phyloP scores from a whole-genome alignment of 1,140 invertebrate genomes.

The Telenomus remus region DNA sequence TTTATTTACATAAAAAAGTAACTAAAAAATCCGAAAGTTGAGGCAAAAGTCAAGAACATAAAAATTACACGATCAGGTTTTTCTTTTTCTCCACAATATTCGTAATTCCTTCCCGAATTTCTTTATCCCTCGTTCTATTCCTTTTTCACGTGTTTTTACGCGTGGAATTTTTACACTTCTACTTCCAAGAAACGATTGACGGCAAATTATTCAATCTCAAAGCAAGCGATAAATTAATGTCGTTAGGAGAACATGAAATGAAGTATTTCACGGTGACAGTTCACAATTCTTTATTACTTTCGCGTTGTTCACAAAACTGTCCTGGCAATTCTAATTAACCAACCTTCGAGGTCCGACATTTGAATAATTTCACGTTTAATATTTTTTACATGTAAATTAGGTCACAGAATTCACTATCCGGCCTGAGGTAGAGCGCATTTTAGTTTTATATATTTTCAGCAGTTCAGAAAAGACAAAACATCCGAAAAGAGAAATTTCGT shows the following conservation, averaged over 20 bases:
- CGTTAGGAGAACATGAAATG: slow-evolving; percentile 55
- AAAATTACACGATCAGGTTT: too few species aligned
- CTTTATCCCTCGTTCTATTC: too few species aligned
- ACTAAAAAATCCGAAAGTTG: too few species aligned
- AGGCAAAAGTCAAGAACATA: too few species aligned
- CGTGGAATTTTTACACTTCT: slow-evolving; percentile 55
- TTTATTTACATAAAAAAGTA: too few species aligned
- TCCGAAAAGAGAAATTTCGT: too few species aligned
- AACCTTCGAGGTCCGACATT: slow-evolving; percentile 42
- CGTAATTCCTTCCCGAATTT: too few species aligned
- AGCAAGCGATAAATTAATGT: slow-evolving; percentile 56
- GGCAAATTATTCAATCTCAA: slow-evolving; percentile 57
- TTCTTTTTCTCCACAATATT: too few species aligned
- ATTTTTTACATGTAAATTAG: slow-evolving; percentile 50
- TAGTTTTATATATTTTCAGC: too few species aligned
- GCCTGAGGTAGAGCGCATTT: too few species aligned
- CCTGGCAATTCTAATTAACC: slow-evolving; percentile 49
- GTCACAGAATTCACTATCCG: slow-evolving; percentile 30
- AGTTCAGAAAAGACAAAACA: too few species aligned
- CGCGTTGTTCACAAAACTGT: slow-evolving; percentile 40
- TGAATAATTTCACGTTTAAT: slow-evolving; percentile 56
- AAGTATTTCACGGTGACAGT: slow-evolving; percentile 57
- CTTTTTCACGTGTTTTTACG: slow-evolving; percentile 35
- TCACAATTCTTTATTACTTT: slow-evolving; percentile 44
- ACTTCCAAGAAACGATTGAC: slow-evolving; percentile 55